Conservation (phyloP, 2,888 invertebrate species). For the Acrobasis suavella region DNA sequence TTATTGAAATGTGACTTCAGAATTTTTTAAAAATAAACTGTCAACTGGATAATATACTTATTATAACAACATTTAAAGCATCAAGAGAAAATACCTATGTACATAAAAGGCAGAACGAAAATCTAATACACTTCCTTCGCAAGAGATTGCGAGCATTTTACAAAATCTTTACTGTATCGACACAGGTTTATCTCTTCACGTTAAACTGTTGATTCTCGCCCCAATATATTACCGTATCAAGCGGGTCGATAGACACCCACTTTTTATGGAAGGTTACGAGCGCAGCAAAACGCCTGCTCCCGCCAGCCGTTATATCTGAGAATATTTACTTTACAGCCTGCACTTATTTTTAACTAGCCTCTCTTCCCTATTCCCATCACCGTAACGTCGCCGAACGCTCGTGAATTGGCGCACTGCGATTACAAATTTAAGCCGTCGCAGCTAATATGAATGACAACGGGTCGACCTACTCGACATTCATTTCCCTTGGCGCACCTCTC, state of each 20-base stretch:
- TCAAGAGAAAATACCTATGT: too few species aligned
- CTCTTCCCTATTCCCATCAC: conserved; percentile 55
- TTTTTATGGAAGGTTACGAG: conserved; percentile 45
- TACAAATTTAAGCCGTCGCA: conserved; percentile 79
- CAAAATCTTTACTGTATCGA: conserved; percentile 16
- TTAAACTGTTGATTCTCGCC: conserved; percentile 33
- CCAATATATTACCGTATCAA: conserved; percentile 41
- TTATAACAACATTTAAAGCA: too few species aligned
- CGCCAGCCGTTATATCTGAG: conserved; percentile 11
- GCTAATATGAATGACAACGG: conserved; percentile 83
- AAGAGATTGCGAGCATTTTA: neutral
- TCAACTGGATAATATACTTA: too few species aligned
- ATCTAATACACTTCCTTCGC: neutral
- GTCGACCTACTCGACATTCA: conserved; percentile 79
- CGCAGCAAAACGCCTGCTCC: conserved; percentile 39
- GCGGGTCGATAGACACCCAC: conserved; percentile 41
- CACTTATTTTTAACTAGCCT: conserved; percentile 50
- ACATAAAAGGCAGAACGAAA: neutral
- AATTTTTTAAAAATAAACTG: too few species aligned
- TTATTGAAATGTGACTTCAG: too few species aligned
- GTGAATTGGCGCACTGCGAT: conserved; percentile 73
- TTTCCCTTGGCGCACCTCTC: conserved; percentile 80
- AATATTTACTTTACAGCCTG: conserved; percentile 45
- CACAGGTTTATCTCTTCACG: conserved; percentile 26
- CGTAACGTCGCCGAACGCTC: conserved; percentile 51